Base-by-base conservation (phyloP, 2,113 vertebrate species). In the Mustelus asterias region DNA sequence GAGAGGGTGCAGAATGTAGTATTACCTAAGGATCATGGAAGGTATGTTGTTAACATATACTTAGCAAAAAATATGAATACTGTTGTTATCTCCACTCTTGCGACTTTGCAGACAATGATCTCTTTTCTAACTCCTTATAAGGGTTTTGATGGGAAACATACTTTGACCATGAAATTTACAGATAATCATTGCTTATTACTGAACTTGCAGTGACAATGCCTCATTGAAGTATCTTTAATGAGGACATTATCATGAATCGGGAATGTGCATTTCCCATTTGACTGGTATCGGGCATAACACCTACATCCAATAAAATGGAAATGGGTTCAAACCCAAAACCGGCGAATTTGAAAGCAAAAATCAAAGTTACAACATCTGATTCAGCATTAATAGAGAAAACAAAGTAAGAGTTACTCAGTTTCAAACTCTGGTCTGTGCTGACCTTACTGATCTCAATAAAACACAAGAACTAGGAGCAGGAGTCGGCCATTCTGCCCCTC, bases 1-100 rank as follows among this genome's bases (percentile, higher is more conserved):
- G 48, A 54, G 48, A 54, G 48, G 48, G 48, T 4, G 48, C 48
- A 54, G 48, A 54, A 54, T 54, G 48, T 54, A 54, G 5, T 54
- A 54, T 54, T 54, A 54, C 96, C 96, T 97, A 97, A 97, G 98
- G 98, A 97, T 98, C 97, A 98, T 98, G 97, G 98, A 98, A 97
- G 98, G 97, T 97, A 98, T 98, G 97, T 97, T 98, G 97, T 98
- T 97, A 97, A 96, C 97, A 97, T 96, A 96, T 97, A 96, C 97
- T 96, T 97, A 97, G 96, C 98, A 97, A 98, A 98, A 98, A 97
- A 70, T 44, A 85, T 95, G 97, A 97, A 97, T 60, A 60, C 29
- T n/a, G 16, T 60, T 90, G 33, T 58, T 37, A 14, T 1, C 18
- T 5, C n/a, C 14, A 92, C 60, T 37, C n/a, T 20, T 18, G 80